phyloP scores from a whole-genome alignment of 2,113 vertebrate genomes.

The Apus apus region DNA sequence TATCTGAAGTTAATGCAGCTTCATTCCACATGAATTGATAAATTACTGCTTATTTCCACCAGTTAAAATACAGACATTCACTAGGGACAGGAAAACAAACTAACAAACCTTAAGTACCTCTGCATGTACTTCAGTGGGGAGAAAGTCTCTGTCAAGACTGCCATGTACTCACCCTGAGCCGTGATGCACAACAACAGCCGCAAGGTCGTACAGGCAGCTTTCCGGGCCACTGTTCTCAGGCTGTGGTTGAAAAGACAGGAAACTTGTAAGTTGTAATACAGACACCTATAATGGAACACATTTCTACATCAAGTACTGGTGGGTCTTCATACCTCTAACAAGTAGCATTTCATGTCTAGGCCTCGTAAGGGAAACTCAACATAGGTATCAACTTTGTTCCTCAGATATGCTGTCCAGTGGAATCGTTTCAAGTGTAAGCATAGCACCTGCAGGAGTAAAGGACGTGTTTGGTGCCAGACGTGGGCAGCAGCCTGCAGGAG shows the following conservation, averaged over 20 bases:
- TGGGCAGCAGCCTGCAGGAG: no score
- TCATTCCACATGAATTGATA: background rate
- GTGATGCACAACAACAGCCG: conserved; percentile 95
- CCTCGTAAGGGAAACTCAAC: conserved; percentile 93
- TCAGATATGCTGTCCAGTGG: conserved; percentile 97
- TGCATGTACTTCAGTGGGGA: background rate
- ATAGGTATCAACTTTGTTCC: conserved; percentile 97
- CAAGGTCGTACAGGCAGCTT: conserved; percentile 91
- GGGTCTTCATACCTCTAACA: conserved; percentile 86
- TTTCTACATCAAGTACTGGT: background rate
- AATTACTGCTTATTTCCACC: background rate
- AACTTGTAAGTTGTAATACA: background rate
- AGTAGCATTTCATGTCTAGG: conserved; percentile 94
- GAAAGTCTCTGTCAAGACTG: background rate
- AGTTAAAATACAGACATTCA: background rate
- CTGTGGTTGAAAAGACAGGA: conserved; percentile 64
- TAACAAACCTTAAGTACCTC: background rate
- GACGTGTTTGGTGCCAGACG: background rate
- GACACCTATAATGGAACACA: accelerated
- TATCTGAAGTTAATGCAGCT: background rate
- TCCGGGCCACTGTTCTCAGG: conserved; percentile 89
- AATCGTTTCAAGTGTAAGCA: conserved; percentile 98
- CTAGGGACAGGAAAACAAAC: background rate
- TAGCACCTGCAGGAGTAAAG: conserved; percentile 82
- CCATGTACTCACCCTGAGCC: conserved; percentile 91